Evolutionary conservation across 2,888 invertebrate species (phyloP), one percentile per base, ranked within the genome.

Genomic region (Drosophila birchii): DNA sequence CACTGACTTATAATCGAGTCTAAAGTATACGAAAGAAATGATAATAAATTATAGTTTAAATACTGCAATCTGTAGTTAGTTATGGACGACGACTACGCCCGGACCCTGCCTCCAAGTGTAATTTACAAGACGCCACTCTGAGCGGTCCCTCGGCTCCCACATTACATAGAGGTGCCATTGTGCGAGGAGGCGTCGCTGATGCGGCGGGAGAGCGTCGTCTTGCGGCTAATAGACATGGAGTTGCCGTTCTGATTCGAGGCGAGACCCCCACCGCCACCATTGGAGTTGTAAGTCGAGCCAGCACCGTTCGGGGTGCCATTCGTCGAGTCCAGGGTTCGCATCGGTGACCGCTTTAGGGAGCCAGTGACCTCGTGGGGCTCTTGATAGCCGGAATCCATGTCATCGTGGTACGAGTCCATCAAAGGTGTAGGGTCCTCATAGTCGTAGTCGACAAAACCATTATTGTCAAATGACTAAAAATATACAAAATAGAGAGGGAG

Each of bases 371-470:
- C 92, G 66, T 93, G 93, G 1, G 93, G 93, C 70, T 93, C 93
- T 74, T 93, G 93, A 75, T 93, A 93, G 38, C 93, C 93, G 2
- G 93, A 93, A 75, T 94, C 94, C 90, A 94, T 93, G 77, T 94
- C 94, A 84, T 94, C 94, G 71, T 95, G 95, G 92, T 96, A 96
- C 84, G 94, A 95, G 81, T 96, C 96, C 90, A 96, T 95, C 58
- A 95, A 90, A 0, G 96, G 95, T 1, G 96, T 95, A 5, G 96
- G 95, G 86, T 96, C 96, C 91, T 96, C 96, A 90, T 96, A 96
- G 80, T 97, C 97, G 56, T 96, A 96, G 91, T 96, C 96, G 91
- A 96, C 95, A 91, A 96, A 96, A 36, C 96, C 95, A 63, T 95
- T 95, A 90, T 96, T 96, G 91, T 95, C 95, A 90, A 95, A 95